These are phyloP conservation scores for Notarius lentiginosus DNA, from an alignment of 2,113 vertebrate genomes.

Conservation along the genomic window DNA sequence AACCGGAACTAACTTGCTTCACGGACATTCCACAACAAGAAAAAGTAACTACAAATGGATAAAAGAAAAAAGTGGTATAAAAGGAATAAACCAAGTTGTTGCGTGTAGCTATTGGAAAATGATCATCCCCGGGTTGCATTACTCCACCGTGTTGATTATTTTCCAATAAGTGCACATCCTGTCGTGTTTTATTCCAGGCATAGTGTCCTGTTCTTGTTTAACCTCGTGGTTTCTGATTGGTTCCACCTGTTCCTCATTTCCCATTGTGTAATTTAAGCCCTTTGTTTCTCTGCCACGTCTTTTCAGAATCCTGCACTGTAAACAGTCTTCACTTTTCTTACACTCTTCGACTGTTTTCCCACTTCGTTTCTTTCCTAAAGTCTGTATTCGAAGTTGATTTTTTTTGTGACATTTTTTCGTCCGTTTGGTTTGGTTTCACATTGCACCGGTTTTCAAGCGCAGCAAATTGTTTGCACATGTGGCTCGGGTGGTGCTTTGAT, in stretches of 20 bases:
- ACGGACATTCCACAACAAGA: not conserved
- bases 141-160: not conserved
- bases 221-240: not conserved
- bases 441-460: not conserved
- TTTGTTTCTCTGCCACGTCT: not conserved
- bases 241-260: not conserved
- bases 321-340: not conserved
- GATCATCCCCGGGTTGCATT: not conserved
- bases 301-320: not conserved
- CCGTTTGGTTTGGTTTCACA: not conserved
- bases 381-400: not conserved
- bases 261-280: not conserved
- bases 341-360: not conserved
- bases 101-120: not conserved
- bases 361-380: not conserved
- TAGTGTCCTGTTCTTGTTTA: not conserved
- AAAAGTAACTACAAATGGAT: not conserved
- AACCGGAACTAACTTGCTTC: not conserved
- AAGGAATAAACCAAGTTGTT: not conserved
- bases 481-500: not conserved
- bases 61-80: not conserved
- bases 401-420: slow-evolving; percentile 14
- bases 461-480: slow-evolving; percentile 1
- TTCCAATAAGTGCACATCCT: not conserved
- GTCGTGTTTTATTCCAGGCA: not conserved